Conservation (phyloP, 2,797 vertebrate species). For the Champsocephalus esox region DNA sequence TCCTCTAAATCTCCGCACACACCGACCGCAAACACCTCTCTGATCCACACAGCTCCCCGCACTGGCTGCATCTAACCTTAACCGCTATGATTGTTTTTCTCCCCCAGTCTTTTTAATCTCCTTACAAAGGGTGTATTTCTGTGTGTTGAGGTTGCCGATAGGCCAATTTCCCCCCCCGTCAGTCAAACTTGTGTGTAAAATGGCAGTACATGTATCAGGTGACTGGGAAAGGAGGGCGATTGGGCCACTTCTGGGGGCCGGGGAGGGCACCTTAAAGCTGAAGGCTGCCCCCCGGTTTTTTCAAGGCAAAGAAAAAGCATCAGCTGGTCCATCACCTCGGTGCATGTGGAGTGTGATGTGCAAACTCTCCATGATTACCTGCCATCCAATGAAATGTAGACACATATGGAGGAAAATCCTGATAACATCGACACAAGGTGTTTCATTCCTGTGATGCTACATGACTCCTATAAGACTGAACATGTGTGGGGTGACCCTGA, state of each 20-base stretch:
- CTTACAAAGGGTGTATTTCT: constrained; percentile 66
- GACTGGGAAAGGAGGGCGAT: constrained; percentile 80
- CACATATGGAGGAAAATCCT: constrained; percentile 45
- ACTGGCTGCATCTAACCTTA: constrained; percentile 55
- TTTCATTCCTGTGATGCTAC: constrained; percentile 4
- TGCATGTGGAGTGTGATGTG: constrained; percentile 39
- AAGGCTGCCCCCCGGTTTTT: constrained; percentile 63
- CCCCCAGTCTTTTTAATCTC: constrained; percentile 36
- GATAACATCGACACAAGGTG: not conserved
- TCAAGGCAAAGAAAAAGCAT: constrained; percentile 26
- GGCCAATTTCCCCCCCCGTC: constrained; percentile 47
- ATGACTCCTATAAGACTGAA: not conserved
- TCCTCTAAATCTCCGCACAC: constrained; percentile 45
- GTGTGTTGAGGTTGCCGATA: constrained; percentile 61
- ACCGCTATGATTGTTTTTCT: constrained; percentile 17
- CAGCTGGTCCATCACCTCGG: constrained; percentile 56
- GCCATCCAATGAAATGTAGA: constrained; percentile 64
- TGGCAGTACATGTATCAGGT: constrained; percentile 88
- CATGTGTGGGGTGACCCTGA: not conserved
- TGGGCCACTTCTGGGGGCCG: constrained; percentile 73
- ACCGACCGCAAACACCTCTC: constrained; percentile 44
- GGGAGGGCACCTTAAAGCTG: constrained; percentile 86
- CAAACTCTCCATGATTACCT: constrained; percentile 42
- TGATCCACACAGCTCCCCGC: constrained; percentile 55
- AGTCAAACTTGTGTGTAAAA: constrained; percentile 85